Percentiles rank a stretch among this genome's conserved stretches.
These are phyloP conservation scores for Neofelis nebulosa DNA, from an alignment of 2,113 vertebrate genomes.

Conservation along the genomic window DNA sequence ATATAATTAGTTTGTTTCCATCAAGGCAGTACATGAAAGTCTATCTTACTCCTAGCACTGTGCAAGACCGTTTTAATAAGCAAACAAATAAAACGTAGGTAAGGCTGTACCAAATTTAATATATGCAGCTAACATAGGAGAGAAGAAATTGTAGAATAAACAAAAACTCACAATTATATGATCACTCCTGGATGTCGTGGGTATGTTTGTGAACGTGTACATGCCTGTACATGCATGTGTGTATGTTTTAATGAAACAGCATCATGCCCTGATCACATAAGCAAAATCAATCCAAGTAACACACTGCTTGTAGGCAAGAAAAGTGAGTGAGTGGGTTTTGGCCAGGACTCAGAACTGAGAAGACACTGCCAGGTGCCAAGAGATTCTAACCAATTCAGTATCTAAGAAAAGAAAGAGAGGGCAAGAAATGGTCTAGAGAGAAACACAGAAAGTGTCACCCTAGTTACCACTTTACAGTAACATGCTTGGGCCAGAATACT, in stretches of 20 bases:
- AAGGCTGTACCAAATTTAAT: neutral
- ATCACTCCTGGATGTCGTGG: neutral
- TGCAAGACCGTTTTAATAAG: neutral
- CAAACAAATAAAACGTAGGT: neutral
- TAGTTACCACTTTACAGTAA: constrained; percentile 38
- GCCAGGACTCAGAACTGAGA: constrained; percentile 3
- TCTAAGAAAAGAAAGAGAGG: constrained; percentile 51
- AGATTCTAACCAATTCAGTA: constrained; percentile 9
- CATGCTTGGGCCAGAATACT: neutral
- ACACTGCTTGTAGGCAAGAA: neutral
- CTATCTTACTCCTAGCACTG: neutral
- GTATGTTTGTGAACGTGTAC: neutral
- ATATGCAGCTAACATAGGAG: neutral
- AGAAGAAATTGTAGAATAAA: neutral
- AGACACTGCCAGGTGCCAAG: neutral
- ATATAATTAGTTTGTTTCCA: neutral
- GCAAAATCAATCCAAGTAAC: neutral
- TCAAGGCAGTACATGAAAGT: neutral
- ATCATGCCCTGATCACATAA: neutral
- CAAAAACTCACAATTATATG: neutral
- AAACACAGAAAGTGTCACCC: constrained; percentile 49
- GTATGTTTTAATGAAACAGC: neutral
- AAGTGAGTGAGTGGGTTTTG: constrained; percentile 26
- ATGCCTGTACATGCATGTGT: neutral
- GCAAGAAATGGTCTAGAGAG: constrained; percentile 1